Base-by-base conservation (phyloP, 2,113 vertebrate species). In the Garra rufa region DNA sequence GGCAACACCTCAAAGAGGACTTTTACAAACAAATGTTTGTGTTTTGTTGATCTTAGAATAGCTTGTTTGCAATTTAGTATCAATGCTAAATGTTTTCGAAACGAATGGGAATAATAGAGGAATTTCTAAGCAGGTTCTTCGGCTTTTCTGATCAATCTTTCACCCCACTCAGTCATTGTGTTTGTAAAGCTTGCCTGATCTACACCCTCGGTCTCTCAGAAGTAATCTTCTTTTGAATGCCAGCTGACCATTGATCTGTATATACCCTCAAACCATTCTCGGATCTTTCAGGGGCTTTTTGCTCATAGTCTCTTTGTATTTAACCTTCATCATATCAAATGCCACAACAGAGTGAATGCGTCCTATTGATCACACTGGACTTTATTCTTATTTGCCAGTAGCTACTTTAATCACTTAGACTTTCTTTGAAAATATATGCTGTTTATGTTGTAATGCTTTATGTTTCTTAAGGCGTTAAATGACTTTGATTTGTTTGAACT, bases 221-320 rank as follows among this genome's bases (percentile, higher is more conserved):
- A 78, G 38, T 71, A 55, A 70, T 69, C 65, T 82, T 70, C 65
- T 82, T 80, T 34, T 65, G 78, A 80, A 80, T 30, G 43, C 59
- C 26, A 82, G 65, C 46, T 67, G 26, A 69, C 17, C 26, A 82
- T 82, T 82, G 80, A 82, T 69, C 80, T 82, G 80, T 82, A 71
- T 76, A 76, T 81, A 67, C 11, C 61, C 41, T 70, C 44, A 52
- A 55, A 50, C 46, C 28, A 44, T 19, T 61, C 41, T 43, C 46
- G 9, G 44, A 14, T 6, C 30, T 48, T 74, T 82, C 43, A 76
- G 38, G 67, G 61, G 30, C 38, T 48, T 59, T 55, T 55, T 30
- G 30, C 48, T 6, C 19, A 26, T 76, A 70, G n/a, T 81, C 13
- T 81, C 61, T 81, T 70, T 81, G 46, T 81, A 70, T 55, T 69